phyloP scores from a whole-genome alignment of 2,888 invertebrate species.

The Papilio demoleus region DNA sequence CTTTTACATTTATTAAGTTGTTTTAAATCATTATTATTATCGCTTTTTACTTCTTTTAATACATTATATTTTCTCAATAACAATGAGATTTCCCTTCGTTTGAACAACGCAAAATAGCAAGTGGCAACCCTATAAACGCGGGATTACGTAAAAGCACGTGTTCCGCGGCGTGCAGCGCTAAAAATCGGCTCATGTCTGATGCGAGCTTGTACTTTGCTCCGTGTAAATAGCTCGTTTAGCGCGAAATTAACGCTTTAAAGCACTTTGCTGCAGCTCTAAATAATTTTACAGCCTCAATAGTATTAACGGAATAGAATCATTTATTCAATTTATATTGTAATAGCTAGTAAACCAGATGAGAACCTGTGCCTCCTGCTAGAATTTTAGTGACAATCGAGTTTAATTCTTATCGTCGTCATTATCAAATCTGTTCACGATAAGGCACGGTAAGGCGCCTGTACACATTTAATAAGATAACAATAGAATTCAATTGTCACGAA shows the following conservation, averaged over 20 bases:
- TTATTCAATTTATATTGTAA: neutral
- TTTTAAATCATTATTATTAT: too few relatives aligned
- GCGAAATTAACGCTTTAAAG: conserved; percentile 29
- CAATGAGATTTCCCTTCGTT: neutral
- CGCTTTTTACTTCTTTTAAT: too few relatives aligned
- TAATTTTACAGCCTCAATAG: neutral
- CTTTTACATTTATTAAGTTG: too few relatives aligned
- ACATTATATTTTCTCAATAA: too few relatives aligned
- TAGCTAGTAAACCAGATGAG: neutral
- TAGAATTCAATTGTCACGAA: too few relatives aligned
- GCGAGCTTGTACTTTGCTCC: conserved; percentile 15
- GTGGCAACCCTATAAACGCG: conserved; percentile 35
- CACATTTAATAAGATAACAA: too few relatives aligned
- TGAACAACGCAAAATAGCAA: conserved; percentile 20
- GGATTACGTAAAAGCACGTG: conserved; percentile 36
- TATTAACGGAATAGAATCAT: neutral
- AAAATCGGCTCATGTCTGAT: conserved; percentile 30
- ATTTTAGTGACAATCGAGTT: too few relatives aligned
- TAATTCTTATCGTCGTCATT: too few relatives aligned
- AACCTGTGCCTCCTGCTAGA: too few relatives aligned
- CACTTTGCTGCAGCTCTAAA: conserved; percentile 13
- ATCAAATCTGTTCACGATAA: too few relatives aligned
- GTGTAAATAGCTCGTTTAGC: conserved; percentile 14
- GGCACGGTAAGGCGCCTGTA: too few relatives aligned
- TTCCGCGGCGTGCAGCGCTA: conserved; percentile 18